Conservation (phyloP, 2,888 invertebrate genomes). For the Bimastos eiseni region DNA sequence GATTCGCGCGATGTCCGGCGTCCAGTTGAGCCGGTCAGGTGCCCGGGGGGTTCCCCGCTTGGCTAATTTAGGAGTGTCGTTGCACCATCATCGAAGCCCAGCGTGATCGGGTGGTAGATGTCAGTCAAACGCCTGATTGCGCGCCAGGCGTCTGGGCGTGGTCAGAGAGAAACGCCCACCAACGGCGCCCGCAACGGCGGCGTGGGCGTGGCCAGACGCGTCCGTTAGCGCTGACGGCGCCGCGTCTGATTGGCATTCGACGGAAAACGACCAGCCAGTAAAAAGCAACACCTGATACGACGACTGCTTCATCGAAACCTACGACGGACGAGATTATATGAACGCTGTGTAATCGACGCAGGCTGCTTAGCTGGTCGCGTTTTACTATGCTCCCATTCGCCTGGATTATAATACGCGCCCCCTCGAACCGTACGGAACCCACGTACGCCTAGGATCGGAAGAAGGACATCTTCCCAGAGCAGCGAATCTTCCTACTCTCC, state of each 20-base stretch:
- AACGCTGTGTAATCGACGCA: background rate
- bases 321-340: background rate
- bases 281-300: conserved; percentile 14
- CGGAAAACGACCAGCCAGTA: background rate
- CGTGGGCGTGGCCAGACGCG: background rate
- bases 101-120: background rate
- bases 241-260: background rate
- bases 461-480: background rate
- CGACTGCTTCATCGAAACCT: background rate
- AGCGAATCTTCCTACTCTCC: background rate
- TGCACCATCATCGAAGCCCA: background rate
- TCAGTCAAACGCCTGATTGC: background rate
- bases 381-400: background rate
- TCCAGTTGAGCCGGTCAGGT: background rate
- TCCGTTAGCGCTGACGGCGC: conserved; percentile 1
- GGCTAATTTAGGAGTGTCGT: background rate
- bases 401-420: background rate
- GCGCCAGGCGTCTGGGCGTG: background rate
- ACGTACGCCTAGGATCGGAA: background rate
- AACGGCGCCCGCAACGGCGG: background rate
- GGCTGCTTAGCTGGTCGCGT: background rate
- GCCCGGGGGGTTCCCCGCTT: background rate
- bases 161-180: background rate
- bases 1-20: background rate
- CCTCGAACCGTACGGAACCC: background rate